phyloP scores from a whole-genome alignment of 1,140 invertebrate genomes.

The Drosophila kepulauana region DNA sequence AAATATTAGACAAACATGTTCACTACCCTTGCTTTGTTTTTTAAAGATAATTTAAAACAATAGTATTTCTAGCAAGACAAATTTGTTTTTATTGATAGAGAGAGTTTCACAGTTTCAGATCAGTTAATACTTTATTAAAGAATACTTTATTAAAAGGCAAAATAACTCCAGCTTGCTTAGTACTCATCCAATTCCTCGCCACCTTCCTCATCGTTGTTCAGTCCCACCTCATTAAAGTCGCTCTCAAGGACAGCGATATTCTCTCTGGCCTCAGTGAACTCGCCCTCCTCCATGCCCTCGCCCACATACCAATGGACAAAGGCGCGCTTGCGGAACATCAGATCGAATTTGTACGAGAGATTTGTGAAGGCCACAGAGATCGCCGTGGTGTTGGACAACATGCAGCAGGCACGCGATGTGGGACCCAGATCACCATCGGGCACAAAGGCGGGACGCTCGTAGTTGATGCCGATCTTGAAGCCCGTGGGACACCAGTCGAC shows the following conservation, averaged over 20 bases:
- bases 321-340: constrained; percentile 92
- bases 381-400: constrained; percentile 92
- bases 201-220: constrained; percentile 73
- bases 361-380: constrained; percentile 91
- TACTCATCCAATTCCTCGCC: constrained; percentile 65
- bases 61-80: too few relatives aligned
- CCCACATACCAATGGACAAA: constrained; percentile 92
- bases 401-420: constrained; percentile 89
- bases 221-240: constrained; percentile 87
- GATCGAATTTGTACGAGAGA: constrained; percentile 92
- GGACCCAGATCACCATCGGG: constrained; percentile 90
- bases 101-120: background rate
- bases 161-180: constrained; percentile 19
- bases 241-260: constrained; percentile 90
- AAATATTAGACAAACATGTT: too few relatives aligned
- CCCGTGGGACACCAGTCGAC: constrained; percentile 91
- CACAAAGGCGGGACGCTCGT: constrained; percentile 89
- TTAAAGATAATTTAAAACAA: too few relatives aligned
- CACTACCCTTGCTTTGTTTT: too few relatives aligned
- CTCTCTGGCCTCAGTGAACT: constrained; percentile 90
- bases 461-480: constrained; percentile 91
- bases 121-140: background rate
- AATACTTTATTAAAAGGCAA: constrained; percentile 16
- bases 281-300: constrained; percentile 92
- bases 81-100: too few relatives aligned